phyloP scores from a whole-genome alignment of 2,797 vertebrate species.

The Chelidonichthys spinosus region DNA sequence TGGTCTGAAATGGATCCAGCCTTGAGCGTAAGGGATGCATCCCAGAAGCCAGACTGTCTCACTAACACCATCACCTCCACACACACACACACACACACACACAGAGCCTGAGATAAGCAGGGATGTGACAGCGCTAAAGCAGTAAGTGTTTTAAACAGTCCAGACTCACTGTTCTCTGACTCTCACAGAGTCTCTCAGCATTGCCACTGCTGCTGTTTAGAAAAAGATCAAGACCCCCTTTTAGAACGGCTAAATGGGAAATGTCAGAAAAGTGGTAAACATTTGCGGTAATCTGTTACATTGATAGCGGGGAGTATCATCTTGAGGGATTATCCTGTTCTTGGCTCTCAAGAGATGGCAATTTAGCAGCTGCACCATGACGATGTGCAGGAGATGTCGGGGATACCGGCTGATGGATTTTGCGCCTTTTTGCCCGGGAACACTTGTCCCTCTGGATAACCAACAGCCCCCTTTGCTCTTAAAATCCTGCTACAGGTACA shows the following conservation, averaged over 20 bases:
- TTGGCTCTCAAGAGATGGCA: conserved; percentile 46
- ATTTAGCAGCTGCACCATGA: conserved; percentile 38
- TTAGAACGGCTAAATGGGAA: conserved; percentile 54
- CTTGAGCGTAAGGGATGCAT: conserved; percentile 60
- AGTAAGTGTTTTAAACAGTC: conserved; percentile 65
- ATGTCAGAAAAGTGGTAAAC: conserved; percentile 67
- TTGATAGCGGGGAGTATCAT: conserved; percentile 55
- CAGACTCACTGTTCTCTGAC: conserved; percentile 48
- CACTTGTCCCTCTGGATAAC: conserved; percentile 38
- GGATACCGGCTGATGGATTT: conserved; percentile 39
- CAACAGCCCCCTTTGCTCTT: conserved; percentile 28
- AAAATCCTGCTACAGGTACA: conserved; percentile 16
- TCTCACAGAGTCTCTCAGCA: conserved; percentile 49
- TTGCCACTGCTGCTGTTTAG: conserved; percentile 53
- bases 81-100: conserved; percentile 16
- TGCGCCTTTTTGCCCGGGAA: conserved; percentile 35
- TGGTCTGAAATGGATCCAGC: conserved; percentile 59
- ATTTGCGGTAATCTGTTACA: conserved; percentile 62
- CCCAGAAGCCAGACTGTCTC: conserved; percentile 59
- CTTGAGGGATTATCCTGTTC: conserved; percentile 54
- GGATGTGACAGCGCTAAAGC: conserved; percentile 53
- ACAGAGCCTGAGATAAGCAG: conserved; percentile 69
- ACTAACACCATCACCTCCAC: conserved; percentile 37
- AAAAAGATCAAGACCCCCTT: conserved; percentile 60
- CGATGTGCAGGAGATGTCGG: conserved; percentile 30